Evolutionary conservation across 2,888 invertebrate genomes (phyloP), one percentile per base, ranked within the genome.

Genomic region (Smittia sp.): DNA sequence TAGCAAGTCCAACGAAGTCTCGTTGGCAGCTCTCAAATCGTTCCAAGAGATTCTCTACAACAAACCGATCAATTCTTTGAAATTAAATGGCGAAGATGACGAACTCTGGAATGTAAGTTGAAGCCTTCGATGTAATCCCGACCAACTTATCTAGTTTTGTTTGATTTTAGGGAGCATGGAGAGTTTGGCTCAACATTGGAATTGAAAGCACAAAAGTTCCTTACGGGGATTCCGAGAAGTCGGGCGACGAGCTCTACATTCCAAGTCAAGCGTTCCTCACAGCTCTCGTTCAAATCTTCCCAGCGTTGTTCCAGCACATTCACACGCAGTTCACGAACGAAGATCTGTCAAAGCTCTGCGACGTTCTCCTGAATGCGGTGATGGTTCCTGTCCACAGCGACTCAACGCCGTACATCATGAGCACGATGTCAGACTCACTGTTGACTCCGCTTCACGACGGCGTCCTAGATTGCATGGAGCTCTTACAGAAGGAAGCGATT

Each of bases 231-330:
- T n/a, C 79, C n/a, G 67, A 58, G 1, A 81, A 82, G 20, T 77
- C 77, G n/a, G 78, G 78, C 32, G 82, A 83, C 76, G 86, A 92
- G 81, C 83, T 88, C 75, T 96, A 94, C 83, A 88, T 95, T 74
- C 96, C 98, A 0, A 93, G 95, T 22, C 93, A 97, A 79, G 92
- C 93, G 75, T 98, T 96, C 85, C 86, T 98, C 73, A 96, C 96
- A 0, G 94, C 97, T 0, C 85, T 98, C 15, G 91, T 98, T 76
- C 96, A 97, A 83, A 96, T 97, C 79, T 98, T 98, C 82, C 96
- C 97, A 2, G 91, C 92, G 74, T 90, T 98, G 75, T 98, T 96
- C 84, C 93, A 92, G 76, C 94, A 95, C 79, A 92, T 96, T 78
- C 88, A 90, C 79, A 83, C 86, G 75, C 89, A 89, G 88, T 82